Conservation (phyloP, 1,140 invertebrate genomes). For the Aphelenchoides besseyi region DNA sequence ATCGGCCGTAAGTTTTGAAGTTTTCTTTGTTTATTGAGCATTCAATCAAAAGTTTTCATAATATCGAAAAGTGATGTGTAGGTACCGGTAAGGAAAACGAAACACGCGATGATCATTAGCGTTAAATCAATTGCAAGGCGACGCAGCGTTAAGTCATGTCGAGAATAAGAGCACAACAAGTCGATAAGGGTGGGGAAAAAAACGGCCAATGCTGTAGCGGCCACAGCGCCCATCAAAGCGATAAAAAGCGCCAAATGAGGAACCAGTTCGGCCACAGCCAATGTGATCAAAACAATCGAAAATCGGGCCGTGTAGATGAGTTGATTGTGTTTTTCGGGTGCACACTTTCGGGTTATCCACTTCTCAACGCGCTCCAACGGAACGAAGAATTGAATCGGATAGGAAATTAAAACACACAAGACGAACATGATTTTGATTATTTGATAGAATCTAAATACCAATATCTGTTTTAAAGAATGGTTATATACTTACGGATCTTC, state of each 20-base stretch:
- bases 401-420: slow-evolving; percentile 47
- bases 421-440: slow-evolving; percentile 53
- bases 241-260: slow-evolving; percentile 58
- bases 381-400: slow-evolving; percentile 54
- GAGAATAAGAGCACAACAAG: slow-evolving; percentile 33
- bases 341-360: slow-evolving; percentile 47
- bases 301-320: slow-evolving; percentile 47
- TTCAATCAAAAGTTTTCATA: slow-evolving; percentile 24
- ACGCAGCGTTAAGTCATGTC: not conserved
- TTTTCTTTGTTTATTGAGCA: not conserved
- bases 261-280: slow-evolving; percentile 47
- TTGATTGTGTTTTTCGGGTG: slow-evolving; percentile 34
- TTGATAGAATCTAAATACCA: slow-evolving; percentile 53
- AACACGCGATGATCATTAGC: not conserved
- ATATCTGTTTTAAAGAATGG: not conserved
- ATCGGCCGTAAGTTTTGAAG: not conserved
- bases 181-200: slow-evolving; percentile 60
- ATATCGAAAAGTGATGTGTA: slow-evolving; percentile 8
- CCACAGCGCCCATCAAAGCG: slow-evolving; percentile 56
- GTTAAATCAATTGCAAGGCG: not conserved
- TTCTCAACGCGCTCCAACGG: slow-evolving; percentile 53
- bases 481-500: slow-evolving; percentile 29
- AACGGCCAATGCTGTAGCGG: slow-evolving; percentile 53
- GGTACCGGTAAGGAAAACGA: slow-evolving; percentile 15
- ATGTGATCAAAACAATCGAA: slow-evolving; percentile 45